Percentiles rank a stretch among this genome's conserved stretches.
These are phyloP conservation scores for Coendou prehensilis DNA, from an alignment of 2,797 vertebrate genomes.

Conservation along the genomic window DNA sequence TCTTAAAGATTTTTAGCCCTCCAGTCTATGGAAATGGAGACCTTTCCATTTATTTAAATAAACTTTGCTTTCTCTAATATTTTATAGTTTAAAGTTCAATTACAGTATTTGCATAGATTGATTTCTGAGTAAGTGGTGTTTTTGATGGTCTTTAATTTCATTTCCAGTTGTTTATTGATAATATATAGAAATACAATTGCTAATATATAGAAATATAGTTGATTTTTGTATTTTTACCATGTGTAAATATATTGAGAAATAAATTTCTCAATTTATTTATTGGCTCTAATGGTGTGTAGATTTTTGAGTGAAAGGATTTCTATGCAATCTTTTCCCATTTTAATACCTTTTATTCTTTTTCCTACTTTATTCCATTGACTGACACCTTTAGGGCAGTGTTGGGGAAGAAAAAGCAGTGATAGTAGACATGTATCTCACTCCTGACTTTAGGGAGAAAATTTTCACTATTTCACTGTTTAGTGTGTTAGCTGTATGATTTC, in stretches of 20 bases:
- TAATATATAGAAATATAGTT: not conserved
- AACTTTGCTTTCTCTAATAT: not conserved
- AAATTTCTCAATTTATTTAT: not conserved
- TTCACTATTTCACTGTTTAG: constrained; percentile 7
- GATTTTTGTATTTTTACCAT: not conserved
- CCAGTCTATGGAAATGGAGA: not conserved
- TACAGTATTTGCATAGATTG: constrained; percentile 12
- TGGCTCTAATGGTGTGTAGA: not conserved
- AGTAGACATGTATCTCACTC: not conserved
- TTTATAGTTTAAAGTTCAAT: constrained; percentile 34
- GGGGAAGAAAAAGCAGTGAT: not conserved
- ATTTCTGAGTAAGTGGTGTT: constrained; percentile 30
- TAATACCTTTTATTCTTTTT: not conserved
- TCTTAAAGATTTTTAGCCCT: not conserved
- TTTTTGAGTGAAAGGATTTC: not conserved
- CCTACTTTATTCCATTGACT: not conserved
- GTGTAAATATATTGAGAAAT: not conserved
- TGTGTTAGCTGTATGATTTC: constrained; percentile 34
- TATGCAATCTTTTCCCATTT: not conserved
- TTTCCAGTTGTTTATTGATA: not conserved
- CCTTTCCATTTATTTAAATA: not conserved
- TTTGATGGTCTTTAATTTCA: constrained; percentile 34
- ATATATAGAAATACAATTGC: not conserved
- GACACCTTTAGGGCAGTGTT: not conserved
- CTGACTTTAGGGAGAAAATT: not conserved